phyloP scores from a whole-genome alignment of 2,797 vertebrate genomes.

The Artibeus lituratus region DNA sequence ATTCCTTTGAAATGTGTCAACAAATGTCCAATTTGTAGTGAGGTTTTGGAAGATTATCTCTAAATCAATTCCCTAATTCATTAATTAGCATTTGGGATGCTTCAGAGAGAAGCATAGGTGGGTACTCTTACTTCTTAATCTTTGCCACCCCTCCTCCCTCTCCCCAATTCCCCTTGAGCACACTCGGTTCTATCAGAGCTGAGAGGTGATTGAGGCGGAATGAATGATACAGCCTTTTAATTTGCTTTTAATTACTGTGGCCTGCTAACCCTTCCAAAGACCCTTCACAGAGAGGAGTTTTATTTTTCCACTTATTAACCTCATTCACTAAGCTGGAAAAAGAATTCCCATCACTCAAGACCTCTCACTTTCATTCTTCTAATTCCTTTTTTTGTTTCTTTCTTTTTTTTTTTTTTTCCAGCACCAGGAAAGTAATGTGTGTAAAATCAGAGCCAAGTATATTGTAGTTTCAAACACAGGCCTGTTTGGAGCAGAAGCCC shows the following conservation, averaged over 20 bases:
- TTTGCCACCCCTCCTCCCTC: no score
- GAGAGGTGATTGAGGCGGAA: neutral
- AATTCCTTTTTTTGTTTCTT: neutral
- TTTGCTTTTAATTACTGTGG: conserved; percentile 63
- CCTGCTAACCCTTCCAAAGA: conserved; percentile 57
- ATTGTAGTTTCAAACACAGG: conserved; percentile 54
- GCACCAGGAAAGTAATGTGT: conserved; percentile 41
- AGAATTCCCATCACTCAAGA: conserved; percentile 52
- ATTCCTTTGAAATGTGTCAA: neutral
- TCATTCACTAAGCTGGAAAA: conserved; percentile 64
- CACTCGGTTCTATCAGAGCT: neutral
- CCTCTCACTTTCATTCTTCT: conserved; percentile 57
- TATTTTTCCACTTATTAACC: conserved; percentile 70
- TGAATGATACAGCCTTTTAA: conserved; percentile 52
- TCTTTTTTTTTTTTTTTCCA: neutral
- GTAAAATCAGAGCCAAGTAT: conserved; percentile 58
- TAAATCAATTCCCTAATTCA: neutral
- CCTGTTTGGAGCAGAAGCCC: conserved; percentile 7
- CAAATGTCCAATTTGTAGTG: neutral
- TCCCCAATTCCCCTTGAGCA: neutral
- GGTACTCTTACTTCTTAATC: neutral
- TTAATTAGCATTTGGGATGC: neutral
- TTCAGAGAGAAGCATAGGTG: neutral
- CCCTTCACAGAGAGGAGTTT: conserved; percentile 22
- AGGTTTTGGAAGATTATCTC: neutral